Conservation (phyloP, 53 echinoderm and acorn worm species). For the Holothuria scabra region DNA sequence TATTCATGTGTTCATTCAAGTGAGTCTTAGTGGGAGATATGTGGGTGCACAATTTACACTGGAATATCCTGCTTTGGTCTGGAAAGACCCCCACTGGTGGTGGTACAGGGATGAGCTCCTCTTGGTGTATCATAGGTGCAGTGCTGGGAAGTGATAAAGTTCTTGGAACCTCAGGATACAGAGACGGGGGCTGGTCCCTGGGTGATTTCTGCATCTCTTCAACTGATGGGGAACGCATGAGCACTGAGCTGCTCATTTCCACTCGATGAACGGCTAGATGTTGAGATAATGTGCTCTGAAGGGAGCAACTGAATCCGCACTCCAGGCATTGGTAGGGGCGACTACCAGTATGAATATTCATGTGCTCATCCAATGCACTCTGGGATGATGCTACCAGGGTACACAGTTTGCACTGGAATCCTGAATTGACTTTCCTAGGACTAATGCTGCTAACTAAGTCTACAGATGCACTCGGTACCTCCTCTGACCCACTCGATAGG, state of each 20-base stretch:
- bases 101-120: constrained; percentile 67
- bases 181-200: constrained; percentile 62
- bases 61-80: constrained; percentile 89
- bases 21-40: constrained; percentile 95
- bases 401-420: constrained; percentile 92
- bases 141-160: constrained; percentile 49
- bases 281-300: constrained; percentile 87
- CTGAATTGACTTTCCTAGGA: constrained; percentile 61
- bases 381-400: constrained; percentile 88
- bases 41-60: constrained; percentile 97
- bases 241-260: constrained; percentile 77
- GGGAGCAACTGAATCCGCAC: constrained; percentile 95
- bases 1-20: constrained; percentile 98
- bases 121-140: constrained; percentile 66
- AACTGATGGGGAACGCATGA: constrained; percentile 56
- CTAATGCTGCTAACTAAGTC: neutral
- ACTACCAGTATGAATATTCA: constrained; percentile 94
- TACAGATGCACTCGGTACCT: neutral
- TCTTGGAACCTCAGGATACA: constrained; percentile 61
- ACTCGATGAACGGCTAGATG: constrained; percentile 86
- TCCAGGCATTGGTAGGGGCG: constrained; percentile 94
- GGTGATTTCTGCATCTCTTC: constrained; percentile 55
- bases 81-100: constrained; percentile 63
- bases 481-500: constrained; percentile 48
- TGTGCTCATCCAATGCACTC: constrained; percentile 93